Percentiles rank a stretch among this genome's conserved stretches.
These are phyloP conservation scores for Nineta flava DNA, from an alignment of 2,888 invertebrate species.

Conservation along the genomic window DNA sequence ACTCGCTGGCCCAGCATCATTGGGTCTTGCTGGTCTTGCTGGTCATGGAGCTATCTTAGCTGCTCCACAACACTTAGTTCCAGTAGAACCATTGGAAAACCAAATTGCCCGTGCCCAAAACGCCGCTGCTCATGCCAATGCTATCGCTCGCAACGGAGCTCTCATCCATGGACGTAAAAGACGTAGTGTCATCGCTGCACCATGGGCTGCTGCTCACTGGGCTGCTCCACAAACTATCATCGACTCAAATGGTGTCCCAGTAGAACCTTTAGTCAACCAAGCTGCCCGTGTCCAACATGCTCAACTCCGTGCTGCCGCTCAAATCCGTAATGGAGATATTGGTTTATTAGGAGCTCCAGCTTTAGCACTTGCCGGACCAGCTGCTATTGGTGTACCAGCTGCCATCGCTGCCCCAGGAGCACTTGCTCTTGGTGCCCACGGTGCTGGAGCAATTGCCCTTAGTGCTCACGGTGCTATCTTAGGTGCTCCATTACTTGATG, in stretches of 20 bases:
- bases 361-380: slow-evolving; percentile 6
- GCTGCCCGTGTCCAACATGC: slow-evolving; percentile 5
- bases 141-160: slow-evolving; percentile 1
- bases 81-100: slow-evolving; percentile 32
- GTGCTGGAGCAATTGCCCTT: neutral
- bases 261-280: neutral
- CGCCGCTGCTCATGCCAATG: slow-evolving; percentile 7
- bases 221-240: slow-evolving; percentile 17
- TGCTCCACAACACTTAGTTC: slow-evolving; percentile 27
- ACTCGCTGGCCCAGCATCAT: neutral
- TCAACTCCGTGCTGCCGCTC: slow-evolving; percentile 23
- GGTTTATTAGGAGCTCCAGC: slow-evolving; percentile 9
- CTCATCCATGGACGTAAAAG: no score
- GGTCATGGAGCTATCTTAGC: no score
- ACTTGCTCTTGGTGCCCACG: slow-evolving; percentile 27
- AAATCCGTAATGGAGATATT: slow-evolving; percentile 23
- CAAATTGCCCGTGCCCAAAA: slow-evolving; percentile 35
- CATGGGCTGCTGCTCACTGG: slow-evolving; percentile 10
- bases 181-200: no score
- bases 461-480: slow-evolving; percentile 11
- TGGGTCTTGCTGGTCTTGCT: no score
- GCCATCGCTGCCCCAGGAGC: neutral
- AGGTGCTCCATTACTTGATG: slow-evolving; percentile 18
- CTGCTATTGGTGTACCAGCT: slow-evolving; percentile 2
- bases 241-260: slow-evolving; percentile 1